phyloP scores from a whole-genome alignment of 2,888 invertebrate genomes.

The Anarsia innoxiella region DNA sequence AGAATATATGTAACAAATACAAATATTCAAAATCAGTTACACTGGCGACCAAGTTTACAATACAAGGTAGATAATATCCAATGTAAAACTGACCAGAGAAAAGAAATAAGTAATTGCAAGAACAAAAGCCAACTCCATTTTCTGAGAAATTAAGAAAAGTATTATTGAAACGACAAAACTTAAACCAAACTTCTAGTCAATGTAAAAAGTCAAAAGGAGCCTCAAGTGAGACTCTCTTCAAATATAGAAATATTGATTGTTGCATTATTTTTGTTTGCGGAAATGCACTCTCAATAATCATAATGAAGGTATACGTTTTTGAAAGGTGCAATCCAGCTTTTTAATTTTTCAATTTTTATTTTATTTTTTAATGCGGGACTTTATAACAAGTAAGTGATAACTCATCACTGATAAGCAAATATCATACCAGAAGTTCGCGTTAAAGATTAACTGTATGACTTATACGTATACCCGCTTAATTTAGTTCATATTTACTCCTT shows the following conservation, averaged over 20 bases:
- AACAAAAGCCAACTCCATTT: constrained; percentile 67
- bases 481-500: constrained; percentile 50
- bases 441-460: constrained; percentile 13
- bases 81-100: constrained; percentile 43
- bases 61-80: constrained; percentile 53
- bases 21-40: constrained; percentile 56
- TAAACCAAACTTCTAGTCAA: constrained; percentile 63
- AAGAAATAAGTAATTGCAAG: constrained; percentile 50
- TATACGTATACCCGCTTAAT: constrained; percentile 19
- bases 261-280: constrained; percentile 70
- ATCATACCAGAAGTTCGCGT: too few species aligned
- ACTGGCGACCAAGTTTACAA: constrained; percentile 65
- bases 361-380: constrained; percentile 66
- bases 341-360: constrained; percentile 68
- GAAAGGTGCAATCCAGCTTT: constrained; percentile 57
- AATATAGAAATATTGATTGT: constrained; percentile 68
- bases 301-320: constrained; percentile 42
- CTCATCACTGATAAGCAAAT: too few species aligned
- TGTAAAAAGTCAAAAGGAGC: constrained; percentile 61
- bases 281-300: constrained; percentile 51
- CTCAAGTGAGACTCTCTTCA: constrained; percentile 35
- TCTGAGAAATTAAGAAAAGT: constrained; percentile 45
- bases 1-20: constrained; percentile 66
- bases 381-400: too few species aligned
- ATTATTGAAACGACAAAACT: constrained; percentile 52